These are phyloP conservation scores for Sebastes oblongus DNA, from an alignment of 2,797 vertebrate genomes.

Conservation along the genomic window DNA sequence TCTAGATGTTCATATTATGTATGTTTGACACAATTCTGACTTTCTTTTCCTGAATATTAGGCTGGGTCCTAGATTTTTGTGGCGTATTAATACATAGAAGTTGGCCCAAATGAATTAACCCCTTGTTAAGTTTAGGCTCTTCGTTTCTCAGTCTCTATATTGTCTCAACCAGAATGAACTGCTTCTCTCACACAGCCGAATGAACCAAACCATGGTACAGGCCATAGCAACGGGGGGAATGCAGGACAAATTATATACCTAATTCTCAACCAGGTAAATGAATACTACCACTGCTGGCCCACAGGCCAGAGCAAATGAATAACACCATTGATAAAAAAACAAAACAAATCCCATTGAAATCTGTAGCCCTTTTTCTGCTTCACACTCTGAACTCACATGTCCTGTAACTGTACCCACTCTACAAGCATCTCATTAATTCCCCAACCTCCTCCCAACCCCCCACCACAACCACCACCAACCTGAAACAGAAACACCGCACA, in stretches of 20 bases:
- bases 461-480: neutral
- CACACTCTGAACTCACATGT: conserved; percentile 50
- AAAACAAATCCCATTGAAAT: conserved; percentile 35
- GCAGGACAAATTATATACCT: conserved; percentile 89
- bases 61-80: conserved; percentile 36
- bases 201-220: conserved; percentile 86
- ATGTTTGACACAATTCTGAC: conserved; percentile 52
- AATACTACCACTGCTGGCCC: conserved; percentile 58
- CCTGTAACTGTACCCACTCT: conserved; percentile 46
- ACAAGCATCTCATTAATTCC: conserved; percentile 37
- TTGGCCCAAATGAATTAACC: conserved; percentile 57
- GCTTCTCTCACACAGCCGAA: conserved; percentile 85
- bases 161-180: conserved; percentile 81
- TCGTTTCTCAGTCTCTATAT: conserved; percentile 61
- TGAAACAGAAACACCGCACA: conserved; percentile 1
- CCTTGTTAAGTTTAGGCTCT: conserved; percentile 52
- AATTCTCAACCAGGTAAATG: conserved; percentile 84
- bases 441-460: neutral
- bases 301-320: conserved; percentile 47
- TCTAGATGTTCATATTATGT: conserved; percentile 35
- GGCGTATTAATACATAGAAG: conserved; percentile 10
- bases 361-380: conserved; percentile 52
- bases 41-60: conserved; percentile 37
- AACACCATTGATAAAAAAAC: conserved; percentile 38
- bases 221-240: conserved; percentile 86